A percentile compares a stretch with the other conserved stretches of the same genome.
Conservation (phyloP, 1,140 invertebrate species). For the Eumaeus atala region DNA sequence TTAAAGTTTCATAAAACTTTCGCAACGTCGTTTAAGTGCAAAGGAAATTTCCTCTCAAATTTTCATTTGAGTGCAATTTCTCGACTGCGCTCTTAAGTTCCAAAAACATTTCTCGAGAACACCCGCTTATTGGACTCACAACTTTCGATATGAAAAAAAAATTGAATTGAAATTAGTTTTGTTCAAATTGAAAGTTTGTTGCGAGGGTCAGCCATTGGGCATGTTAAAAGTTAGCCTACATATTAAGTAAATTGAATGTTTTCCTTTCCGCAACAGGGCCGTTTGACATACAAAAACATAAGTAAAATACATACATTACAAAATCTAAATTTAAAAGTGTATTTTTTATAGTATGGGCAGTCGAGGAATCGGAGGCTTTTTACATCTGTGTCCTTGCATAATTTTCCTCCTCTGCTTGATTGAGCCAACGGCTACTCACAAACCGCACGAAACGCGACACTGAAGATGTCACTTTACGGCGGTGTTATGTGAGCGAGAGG, state of each 20-base stretch:
- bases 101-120: background rate
- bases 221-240: too few relatives aligned
- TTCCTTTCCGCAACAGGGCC: background rate
- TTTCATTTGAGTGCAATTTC: background rate
- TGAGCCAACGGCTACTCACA: too few relatives aligned
- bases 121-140: background rate
- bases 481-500: too few relatives aligned
- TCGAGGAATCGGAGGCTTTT: too few relatives aligned
- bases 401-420: too few relatives aligned
- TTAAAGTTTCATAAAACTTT: too few relatives aligned
- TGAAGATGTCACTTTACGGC: too few relatives aligned
- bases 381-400: too few relatives aligned
- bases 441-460: too few relatives aligned
- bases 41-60: background rate
- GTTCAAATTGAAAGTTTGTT: background rate
- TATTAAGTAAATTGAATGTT: conserved; percentile 2
- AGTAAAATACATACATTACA: too few relatives aligned
- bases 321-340: too few relatives aligned
- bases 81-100: background rate
- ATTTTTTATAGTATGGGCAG: too few relatives aligned
- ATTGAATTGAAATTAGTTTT: conserved; percentile 8
- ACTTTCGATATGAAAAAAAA: conserved; percentile 3
- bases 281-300: background rate
- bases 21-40: background rate
- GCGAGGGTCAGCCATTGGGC: background rate